Evolutionary conservation across 2,888 invertebrate species (phyloP).

Genomic region (Cryptosula pallasiana): DNA sequence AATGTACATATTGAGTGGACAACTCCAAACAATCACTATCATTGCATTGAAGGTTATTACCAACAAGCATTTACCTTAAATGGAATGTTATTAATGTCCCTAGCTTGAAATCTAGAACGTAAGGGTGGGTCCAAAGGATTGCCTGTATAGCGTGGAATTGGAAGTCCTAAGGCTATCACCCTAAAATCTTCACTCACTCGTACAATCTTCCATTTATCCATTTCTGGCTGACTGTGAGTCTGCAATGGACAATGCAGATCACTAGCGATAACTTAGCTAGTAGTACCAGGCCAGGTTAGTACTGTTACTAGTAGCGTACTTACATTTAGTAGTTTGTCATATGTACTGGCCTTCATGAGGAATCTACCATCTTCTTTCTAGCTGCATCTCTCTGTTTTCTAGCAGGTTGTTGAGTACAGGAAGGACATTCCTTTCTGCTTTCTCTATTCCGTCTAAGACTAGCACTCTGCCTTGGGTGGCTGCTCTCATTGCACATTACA

Average conservation of each 20-base stretch:
- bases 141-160: conserved; percentile 59
- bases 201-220: conserved; percentile 80
- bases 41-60: background rate
- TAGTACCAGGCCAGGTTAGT: background rate
- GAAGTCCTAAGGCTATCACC: conserved; percentile 51
- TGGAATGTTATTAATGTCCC: conserved; percentile 63
- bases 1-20: background rate
- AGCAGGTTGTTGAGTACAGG: conserved; percentile 91
- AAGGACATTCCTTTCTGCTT: conserved; percentile 92
- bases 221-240: conserved; percentile 72
- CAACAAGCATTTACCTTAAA: conserved; percentile 53
- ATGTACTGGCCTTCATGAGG: conserved; percentile 79
- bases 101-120: conserved; percentile 87
- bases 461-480: conserved; percentile 82
- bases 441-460: conserved; percentile 91
- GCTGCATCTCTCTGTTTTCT: conserved; percentile 96
- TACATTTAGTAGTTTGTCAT: conserved; percentile 81
- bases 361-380: conserved; percentile 95
- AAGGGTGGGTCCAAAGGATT: conserved; percentile 93
- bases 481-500: conserved; percentile 83
- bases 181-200: conserved; percentile 87
- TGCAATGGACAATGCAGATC: conserved; percentile 49
- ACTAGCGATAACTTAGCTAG: background rate
- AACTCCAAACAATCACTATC: background rate
- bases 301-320: conserved; percentile 6